Percentiles rank a stretch among this genome's conserved stretches.
phyloP scores from a whole-genome alignment of 1,140 invertebrate species.

The Rhopalosiphum maidis region DNA sequence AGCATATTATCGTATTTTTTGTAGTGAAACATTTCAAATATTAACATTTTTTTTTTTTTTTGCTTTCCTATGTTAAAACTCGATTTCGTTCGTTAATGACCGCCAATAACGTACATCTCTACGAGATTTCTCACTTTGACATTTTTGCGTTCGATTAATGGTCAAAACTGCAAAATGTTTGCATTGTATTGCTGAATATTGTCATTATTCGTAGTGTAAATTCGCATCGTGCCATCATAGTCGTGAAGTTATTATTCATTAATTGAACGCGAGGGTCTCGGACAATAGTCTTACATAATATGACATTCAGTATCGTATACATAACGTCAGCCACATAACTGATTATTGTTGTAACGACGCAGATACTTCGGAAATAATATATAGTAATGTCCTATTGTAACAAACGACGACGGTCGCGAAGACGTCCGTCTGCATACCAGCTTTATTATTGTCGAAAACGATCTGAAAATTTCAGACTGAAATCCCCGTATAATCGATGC shows the following conservation, averaged over 20 bases:
- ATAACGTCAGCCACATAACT: background rate
- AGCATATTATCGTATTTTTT: background rate
- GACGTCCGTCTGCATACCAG: background rate
- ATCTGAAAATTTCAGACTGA: too few relatives aligned
- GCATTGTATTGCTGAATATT: background rate
- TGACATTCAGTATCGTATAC: background rate
- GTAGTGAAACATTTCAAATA: background rate
- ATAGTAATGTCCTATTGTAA: conserved; percentile 6
- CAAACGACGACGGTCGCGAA: background rate
- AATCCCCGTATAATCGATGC: background rate
- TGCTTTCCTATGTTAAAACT: too few relatives aligned
- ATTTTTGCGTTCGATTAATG: background rate
- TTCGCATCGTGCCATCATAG: background rate
- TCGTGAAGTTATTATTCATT: background rate
- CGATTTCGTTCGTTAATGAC: background rate
- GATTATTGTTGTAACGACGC: conserved; percentile 7
- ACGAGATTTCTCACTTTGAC: background rate
- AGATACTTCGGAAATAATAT: background rate
- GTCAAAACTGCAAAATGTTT: background rate
- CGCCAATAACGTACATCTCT: too few relatives aligned
- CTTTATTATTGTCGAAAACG: background rate
- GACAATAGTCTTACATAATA: conserved; percentile 1
- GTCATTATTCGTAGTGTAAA: background rate
- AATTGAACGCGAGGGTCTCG: conserved; percentile 17
- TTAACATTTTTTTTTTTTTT: background rate